A percentile compares a stretch with the other conserved stretches of the same genome.
Conservation (phyloP, 2,888 invertebrate genomes). For the Spilarctia lutea region DNA sequence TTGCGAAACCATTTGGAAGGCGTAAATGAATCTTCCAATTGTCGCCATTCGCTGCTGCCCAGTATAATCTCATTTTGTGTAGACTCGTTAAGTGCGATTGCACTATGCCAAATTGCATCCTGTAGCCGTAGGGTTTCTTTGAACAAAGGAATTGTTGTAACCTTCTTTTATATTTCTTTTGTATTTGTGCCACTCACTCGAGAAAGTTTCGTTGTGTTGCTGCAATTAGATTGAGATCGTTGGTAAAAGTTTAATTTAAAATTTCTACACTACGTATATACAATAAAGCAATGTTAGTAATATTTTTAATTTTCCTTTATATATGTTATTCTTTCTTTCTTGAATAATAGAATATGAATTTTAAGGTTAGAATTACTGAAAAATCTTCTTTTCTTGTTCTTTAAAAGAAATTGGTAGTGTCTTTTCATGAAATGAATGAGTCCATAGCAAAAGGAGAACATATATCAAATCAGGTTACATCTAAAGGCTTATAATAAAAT, state of each 20-base stretch:
- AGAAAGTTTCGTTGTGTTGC: slow-evolving; percentile 32
- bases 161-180: slow-evolving; percentile 46
- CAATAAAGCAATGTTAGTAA: not conserved
- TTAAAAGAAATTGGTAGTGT: no score
- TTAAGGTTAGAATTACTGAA: no score
- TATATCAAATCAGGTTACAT: no score
- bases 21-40: slow-evolving; percentile 60
- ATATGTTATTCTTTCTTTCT: no score
- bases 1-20: slow-evolving; percentile 41
- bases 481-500: no score
- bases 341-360: no score
- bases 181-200: slow-evolving; percentile 39
- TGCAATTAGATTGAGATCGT: slow-evolving; percentile 40
- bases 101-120: slow-evolving; percentile 56
- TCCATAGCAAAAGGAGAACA: no score
- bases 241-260: slow-evolving; percentile 30
- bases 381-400: no score
- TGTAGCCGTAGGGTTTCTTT: slow-evolving; percentile 47
- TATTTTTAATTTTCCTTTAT: no score
- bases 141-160: slow-evolving; percentile 48
- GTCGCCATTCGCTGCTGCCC: slow-evolving; percentile 52
- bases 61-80: slow-evolving; percentile 62
- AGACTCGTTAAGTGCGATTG: slow-evolving; percentile 61
- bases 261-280: slow-evolving; percentile 11
- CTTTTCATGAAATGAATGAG: no score